These are phyloP conservation scores for Eupithecia vulgata DNA, from an alignment of 2,888 invertebrate species.

Conservation along the genomic window DNA sequence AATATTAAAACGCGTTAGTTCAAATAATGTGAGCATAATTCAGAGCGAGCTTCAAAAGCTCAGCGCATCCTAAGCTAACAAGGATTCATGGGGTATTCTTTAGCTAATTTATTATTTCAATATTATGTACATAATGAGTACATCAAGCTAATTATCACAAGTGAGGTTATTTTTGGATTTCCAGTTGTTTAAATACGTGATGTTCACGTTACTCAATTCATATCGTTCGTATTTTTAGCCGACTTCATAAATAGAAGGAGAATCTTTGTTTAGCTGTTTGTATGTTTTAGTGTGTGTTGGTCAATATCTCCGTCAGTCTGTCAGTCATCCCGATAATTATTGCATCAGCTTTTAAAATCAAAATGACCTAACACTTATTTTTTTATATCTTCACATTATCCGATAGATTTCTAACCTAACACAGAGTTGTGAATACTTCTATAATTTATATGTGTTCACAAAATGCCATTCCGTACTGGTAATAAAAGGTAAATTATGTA, in stretches of 20 bases:
- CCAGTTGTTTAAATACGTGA: no score
- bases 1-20: conserved; percentile 16
- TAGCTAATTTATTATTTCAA: conserved; percentile 5
- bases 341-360: no score
- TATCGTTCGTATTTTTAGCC: no score
- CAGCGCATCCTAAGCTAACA: conserved; percentile 26
- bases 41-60: conserved; percentile 20
- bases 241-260: no score
- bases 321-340: no score
- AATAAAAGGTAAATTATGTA: conserved; percentile 3
- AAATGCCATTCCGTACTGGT: neutral
- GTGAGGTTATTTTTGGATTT: no score
- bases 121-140: neutral
- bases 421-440: neutral
- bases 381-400: neutral
- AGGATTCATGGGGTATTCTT: neutral
- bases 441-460: neutral
- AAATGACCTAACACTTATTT: no score
- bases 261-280: no score
- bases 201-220: no score
- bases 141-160: neutral
- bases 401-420: neutral
- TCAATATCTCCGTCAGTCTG: no score
- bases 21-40: conserved; percentile 21
- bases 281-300: no score